Base-by-base conservation (phyloP, 1,140 invertebrate genomes). In the Caerostris darwini region DNA sequence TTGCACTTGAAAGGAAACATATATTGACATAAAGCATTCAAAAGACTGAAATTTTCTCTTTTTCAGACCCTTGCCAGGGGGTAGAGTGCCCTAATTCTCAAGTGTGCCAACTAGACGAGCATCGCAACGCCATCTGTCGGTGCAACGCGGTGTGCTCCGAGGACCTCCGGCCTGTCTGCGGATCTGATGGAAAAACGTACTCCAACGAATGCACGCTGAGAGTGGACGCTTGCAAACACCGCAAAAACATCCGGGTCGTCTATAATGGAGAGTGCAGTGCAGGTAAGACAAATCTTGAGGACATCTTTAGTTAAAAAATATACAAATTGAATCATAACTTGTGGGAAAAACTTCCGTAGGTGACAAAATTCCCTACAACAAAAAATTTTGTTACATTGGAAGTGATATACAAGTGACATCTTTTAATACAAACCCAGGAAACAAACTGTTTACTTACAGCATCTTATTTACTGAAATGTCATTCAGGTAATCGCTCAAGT, bases 81-180 rank as follows among this genome's bases (percentile, higher is more conserved):
- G 96, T 98, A 14, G 96, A 97, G 83, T 99, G 98, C 96, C 97
- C 97, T 3, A 97, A 97, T 90, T 97, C 97, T 19, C 98, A 98
- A 96, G 97, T 98, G 95, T 99, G 98, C 96, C 98, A 98, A 95
- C 96, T 99, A 95, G 98, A 98, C 96, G 97, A 97, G 19, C 96
- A 97, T 61, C 97, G 98, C 50, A 97, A 97, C 94, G 97, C 98
- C 1, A 97, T 97, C 64, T 99, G 98, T 96, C 97, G 97, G 54
- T 98, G 98, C 95, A 97, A 97, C 12, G 97, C 98, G 95, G 96
- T 97, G 58, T 98, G 98, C 95, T 96, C 97, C 14, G 96, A 97
- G 81, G 98, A 98, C 95, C 97, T 98, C 95, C 97, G 97, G 3
- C 98, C 98, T 0, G 98, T 99, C 56, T 99, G 98, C 95, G 98